Base-by-base conservation (phyloP, 64 coral and sea anemone genomes). In the Dendrophyllia cribrosa region DNA sequence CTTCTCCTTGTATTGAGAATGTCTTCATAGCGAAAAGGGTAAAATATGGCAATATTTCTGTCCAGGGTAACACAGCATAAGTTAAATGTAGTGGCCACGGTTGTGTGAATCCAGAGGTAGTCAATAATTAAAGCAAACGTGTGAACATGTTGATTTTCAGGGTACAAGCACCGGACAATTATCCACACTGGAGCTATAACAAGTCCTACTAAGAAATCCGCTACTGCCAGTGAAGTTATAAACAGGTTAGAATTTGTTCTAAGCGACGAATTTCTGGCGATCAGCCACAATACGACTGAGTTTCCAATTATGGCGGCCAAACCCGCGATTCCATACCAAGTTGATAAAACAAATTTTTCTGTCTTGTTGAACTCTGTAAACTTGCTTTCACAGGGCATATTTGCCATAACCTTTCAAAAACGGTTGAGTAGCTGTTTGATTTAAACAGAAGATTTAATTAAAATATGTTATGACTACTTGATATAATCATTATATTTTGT, bases 171-270 rank as follows among this genome's bases (percentile, higher is more conserved):
- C 20, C 72, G 14, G 14, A 44, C 14, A 15, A 9, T 12, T 50
- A 75, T 20, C 12, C 26, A 75, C 3, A 75, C 72, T 9, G 72
- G 72, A 17, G 45, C 72, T 75, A 75, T 75, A 20, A 75, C 47
- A 50, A 75, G 72, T 51, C 72, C 72, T 75, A 75, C 72, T n/a
- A 75, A 75, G 9, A 75, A n/a, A 43, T 51, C 72, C 43, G 72
- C 72, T 6, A 46, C 72, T 7, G 72, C 72, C 72, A 75, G 20
- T 19, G 72, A 75, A 20, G 2, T 50, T 50, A 75, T 44, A 14
- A 75, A 75, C 13, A 75, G 4, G 19, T 75, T 75, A 2, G 72
- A 75, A 47, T 20, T 50, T 75, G 72, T 51, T 75, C 72, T 75
- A 0, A 75, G 72, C 5, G 72, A 75, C 46, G 43, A 20, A 49